Evolutionary conservation across 2,888 invertebrate species (phyloP).

Genomic region (Thelaira solivaga): DNA sequence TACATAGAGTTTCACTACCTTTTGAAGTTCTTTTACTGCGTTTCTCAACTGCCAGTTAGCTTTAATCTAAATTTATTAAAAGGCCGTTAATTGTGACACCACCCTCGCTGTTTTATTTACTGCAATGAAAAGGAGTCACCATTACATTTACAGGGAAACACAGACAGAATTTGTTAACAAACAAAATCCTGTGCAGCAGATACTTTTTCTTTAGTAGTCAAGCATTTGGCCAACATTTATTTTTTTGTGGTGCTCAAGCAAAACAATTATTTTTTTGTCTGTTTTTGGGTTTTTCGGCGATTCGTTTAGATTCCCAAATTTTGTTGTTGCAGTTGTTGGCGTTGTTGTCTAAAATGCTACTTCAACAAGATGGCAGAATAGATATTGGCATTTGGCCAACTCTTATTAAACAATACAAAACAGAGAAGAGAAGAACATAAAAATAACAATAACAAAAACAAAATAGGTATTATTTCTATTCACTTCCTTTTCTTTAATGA

Average conservation of each 20-base stretch:
- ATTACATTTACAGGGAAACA: slow-evolving; percentile 24
- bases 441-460: neutral
- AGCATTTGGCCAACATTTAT: slow-evolving; percentile 56
- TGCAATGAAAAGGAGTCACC: slow-evolving; percentile 8
- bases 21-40: too few relatives aligned
- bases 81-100: too few relatives aligned
- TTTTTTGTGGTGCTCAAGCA: slow-evolving; percentile 47
- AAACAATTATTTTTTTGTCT: slow-evolving; percentile 41
- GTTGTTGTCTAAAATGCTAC: slow-evolving; percentile 54
- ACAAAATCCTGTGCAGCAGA: slow-evolving; percentile 29
- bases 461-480: slow-evolving; percentile 36
- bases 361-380: slow-evolving; percentile 62
- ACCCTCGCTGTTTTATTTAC: neutral
- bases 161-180: slow-evolving; percentile 6
- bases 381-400: slow-evolving; percentile 54
- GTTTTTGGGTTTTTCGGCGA: slow-evolving; percentile 25
- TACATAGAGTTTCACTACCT: too few relatives aligned
- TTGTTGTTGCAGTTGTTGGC: slow-evolving; percentile 27
- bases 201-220: slow-evolving; percentile 14
- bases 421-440: slow-evolving; percentile 8
- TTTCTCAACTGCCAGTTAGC: too few relatives aligned
- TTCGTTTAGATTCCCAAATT: slow-evolving; percentile 17
- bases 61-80: too few relatives aligned
- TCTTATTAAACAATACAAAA: slow-evolving; percentile 47
- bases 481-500: slow-evolving; percentile 51